phyloP scores from a whole-genome alignment of 1,140 invertebrate genomes.

The Caenorhabditis briggsae region DNA sequence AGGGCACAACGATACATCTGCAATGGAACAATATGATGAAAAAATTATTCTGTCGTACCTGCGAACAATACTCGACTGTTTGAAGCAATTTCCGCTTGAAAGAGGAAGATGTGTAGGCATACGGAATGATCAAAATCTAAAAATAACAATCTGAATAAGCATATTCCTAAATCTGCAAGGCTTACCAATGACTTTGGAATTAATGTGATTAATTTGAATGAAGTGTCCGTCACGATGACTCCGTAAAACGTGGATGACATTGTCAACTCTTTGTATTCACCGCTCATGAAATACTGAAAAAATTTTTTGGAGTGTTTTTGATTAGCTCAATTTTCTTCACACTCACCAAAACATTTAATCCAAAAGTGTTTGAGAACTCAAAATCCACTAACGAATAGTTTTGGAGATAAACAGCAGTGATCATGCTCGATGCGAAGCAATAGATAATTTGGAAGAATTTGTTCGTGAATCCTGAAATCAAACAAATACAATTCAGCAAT shows the following conservation, averaged over 20 bases:
- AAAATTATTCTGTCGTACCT: not conserved
- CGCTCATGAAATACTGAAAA: slow-evolving; percentile 45
- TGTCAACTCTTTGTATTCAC: slow-evolving; percentile 14
- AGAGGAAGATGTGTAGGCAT: not conserved
- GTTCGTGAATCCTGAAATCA: not conserved
- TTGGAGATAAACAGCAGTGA: not conserved
- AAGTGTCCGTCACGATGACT: slow-evolving; percentile 18
- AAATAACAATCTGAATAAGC: not conserved
- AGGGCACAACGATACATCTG: slow-evolving; percentile 31
- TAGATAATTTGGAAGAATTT: slow-evolving; percentile 8
- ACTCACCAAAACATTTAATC: slow-evolving; percentile 12
- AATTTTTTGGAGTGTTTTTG: not conserved
- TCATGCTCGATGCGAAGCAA: not conserved
- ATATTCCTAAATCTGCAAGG: too few species aligned
- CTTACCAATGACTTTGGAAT: slow-evolving; percentile 28
- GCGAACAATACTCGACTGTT: not conserved
- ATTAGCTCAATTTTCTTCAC: too few species aligned
- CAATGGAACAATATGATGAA: too few species aligned
- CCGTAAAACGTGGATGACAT: slow-evolving; percentile 27
- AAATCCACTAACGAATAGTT: not conserved
- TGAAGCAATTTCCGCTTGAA: slow-evolving; percentile 3
- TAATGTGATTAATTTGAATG: slow-evolving; percentile 25
- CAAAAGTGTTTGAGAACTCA: slow-evolving; percentile 37
- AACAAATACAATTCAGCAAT: not conserved
- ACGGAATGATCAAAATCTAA: not conserved